A percentile compares a stretch with the other conserved stretches of the same genome.
These are phyloP conservation scores for Clarias magur DNA, from an alignment of 2,113 vertebrate genomes.

Conservation along the genomic window DNA sequence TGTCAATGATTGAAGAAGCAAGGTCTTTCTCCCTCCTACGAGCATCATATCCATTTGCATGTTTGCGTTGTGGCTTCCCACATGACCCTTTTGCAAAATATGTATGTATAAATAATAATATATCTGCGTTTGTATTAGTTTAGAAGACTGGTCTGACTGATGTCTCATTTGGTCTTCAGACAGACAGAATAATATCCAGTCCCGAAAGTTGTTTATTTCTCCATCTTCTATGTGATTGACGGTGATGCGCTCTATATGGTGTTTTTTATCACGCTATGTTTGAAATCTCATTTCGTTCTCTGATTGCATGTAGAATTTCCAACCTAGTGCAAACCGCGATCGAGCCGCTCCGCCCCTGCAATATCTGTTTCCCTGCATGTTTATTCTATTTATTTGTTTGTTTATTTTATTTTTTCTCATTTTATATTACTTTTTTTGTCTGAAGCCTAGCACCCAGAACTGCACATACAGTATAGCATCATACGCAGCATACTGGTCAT, in stretches of 20 bases:
- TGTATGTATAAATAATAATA: too few relatives aligned
- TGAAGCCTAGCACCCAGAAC: slow-evolving; percentile 21
- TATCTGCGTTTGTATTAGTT: background rate
- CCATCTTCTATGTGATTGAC: background rate
- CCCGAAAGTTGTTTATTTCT: background rate
- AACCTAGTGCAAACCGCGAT: background rate
- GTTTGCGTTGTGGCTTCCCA: background rate
- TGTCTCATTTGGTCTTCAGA: background rate
- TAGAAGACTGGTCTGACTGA: background rate
- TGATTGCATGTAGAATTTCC: background rate
- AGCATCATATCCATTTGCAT: background rate
- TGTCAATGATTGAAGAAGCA: background rate
- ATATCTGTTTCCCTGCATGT: background rate
- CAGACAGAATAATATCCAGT: background rate
- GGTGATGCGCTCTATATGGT: background rate
- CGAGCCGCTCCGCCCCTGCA: too few relatives aligned
- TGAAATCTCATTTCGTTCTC: background rate
- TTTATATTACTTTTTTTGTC: background rate
- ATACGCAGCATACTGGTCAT: slow-evolving; percentile 9
- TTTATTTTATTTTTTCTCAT: too few relatives aligned
- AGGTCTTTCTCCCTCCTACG: background rate
- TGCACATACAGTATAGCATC: slow-evolving; percentile 39
- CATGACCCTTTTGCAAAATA: background rate
- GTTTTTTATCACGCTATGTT: background rate
- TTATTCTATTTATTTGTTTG: background rate